Evolutionary conservation across 2,797 vertebrate genomes (phyloP).

Genomic region (Sternarchorhynchus goeldii): DNA sequence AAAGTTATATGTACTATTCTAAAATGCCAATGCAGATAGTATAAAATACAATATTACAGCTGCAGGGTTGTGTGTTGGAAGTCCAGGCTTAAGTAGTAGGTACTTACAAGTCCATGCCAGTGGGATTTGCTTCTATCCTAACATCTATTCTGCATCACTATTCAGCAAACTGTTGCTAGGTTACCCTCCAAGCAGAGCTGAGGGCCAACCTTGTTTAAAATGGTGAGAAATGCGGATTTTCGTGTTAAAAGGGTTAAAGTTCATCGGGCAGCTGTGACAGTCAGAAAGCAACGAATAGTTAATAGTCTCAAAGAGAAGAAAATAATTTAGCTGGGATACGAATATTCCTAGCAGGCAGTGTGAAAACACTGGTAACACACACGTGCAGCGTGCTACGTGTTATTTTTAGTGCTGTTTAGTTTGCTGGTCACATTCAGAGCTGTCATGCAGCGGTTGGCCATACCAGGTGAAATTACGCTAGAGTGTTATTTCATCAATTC

Average conservation of each 20-base stretch:
- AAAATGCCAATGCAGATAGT: conserved; percentile 24
- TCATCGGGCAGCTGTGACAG: conserved; percentile 40
- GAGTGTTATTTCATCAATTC: conserved; percentile 1
- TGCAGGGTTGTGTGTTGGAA: conserved; percentile 27
- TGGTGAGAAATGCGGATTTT: conserved; percentile 45
- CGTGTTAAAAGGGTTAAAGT: conserved; percentile 54
- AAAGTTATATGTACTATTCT: conserved; percentile 4
- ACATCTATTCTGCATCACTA: conserved; percentile 51
- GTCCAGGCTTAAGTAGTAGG: conserved; percentile 39
- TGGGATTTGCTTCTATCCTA: conserved; percentile 44
- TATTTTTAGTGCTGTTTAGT: conserved; percentile 23
- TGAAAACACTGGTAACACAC: not conserved
- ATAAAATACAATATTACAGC: conserved; percentile 15
- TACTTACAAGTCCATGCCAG: conserved; percentile 26
- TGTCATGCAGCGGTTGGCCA: not conserved
- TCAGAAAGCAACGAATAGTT: conserved; percentile 23
- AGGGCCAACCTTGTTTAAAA: conserved; percentile 47
- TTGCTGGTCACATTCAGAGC: conserved; percentile 11
- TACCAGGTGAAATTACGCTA: conserved; percentile 18
- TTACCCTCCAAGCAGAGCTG: conserved; percentile 50
- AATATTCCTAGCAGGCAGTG: conserved; percentile 1
- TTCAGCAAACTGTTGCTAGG: conserved; percentile 61
- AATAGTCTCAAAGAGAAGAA: conserved; percentile 9
- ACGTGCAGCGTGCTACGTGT: not conserved
- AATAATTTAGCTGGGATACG: not conserved